These are phyloP conservation scores for Leptoteleia sp. DNA, from an alignment of 1,140 invertebrate species.

Conservation along the genomic window DNA sequence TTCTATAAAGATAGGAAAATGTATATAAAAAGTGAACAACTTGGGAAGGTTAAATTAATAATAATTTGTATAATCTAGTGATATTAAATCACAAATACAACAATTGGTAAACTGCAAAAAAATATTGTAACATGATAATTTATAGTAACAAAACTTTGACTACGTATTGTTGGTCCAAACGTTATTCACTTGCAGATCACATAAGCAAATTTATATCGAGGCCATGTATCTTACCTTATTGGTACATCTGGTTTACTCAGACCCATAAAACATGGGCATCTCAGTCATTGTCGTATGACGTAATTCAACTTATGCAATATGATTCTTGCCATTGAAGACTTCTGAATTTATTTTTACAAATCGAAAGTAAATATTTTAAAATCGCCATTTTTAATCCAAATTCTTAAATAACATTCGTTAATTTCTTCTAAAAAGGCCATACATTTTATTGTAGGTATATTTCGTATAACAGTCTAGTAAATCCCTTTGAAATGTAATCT, in stretches of 20 bases:
- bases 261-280: conserved; percentile 64
- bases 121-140: conserved; percentile 2
- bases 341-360: conserved; percentile 1
- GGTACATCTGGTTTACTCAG: conserved; percentile 64
- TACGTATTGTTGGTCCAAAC: conserved; percentile 10
- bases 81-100: no score
- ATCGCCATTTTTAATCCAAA: neutral
- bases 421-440: no score
- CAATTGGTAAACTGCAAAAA: neutral
- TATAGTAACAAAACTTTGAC: conserved; percentile 9
- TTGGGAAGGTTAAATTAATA: no score
- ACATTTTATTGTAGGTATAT: no score
- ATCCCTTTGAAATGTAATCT: no score
- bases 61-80: no score
- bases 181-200: conserved; percentile 41
- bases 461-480: no score
- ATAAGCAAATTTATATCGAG: conserved; percentile 66
- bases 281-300: conserved; percentile 73
- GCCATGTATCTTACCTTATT: conserved; percentile 76
- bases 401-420: no score
- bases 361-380: conserved; percentile 1
- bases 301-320: conserved; percentile 70
- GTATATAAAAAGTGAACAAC: no score
- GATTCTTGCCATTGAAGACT: conserved; percentile 27
- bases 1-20: no score